phyloP scores from a whole-genome alignment of 2,888 invertebrate genomes.

The Linnaemya vulpina region DNA sequence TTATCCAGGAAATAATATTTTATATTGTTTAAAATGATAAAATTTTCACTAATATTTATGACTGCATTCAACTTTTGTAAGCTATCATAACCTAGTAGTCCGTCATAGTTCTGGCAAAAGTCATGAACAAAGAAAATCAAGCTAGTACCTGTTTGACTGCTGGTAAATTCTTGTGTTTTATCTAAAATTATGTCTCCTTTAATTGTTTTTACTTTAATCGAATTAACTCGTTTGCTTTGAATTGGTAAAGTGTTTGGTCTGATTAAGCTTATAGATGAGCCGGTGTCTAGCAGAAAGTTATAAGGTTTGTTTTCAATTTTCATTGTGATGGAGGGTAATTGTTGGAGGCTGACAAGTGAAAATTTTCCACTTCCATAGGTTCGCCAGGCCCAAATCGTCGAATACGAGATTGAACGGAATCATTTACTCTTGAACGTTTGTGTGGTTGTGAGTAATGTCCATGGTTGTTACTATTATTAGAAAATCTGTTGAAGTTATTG shows the following conservation, averaged over 20 bases:
- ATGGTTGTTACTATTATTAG: no score
- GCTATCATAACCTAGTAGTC: slow-evolving; percentile 8
- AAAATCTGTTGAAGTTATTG: no score
- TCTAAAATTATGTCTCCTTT: not conserved
- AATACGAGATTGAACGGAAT: no score
- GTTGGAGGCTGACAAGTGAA: no score
- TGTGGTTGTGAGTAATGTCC: no score
- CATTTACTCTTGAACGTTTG: slow-evolving; percentile 8
- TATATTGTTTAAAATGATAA: not conserved
- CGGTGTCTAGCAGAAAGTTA: not conserved
- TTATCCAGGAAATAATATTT: not conserved
- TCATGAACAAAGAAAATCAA: not conserved
- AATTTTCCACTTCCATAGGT: not conserved
- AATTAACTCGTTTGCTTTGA: not conserved
- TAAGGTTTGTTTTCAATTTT: not conserved
- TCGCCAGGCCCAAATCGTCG: slow-evolving; percentile 3
- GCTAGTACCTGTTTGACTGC: not conserved
- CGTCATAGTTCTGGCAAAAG: not conserved
- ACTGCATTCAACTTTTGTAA: slow-evolving; percentile 12
- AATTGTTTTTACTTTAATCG: slow-evolving; percentile 1
- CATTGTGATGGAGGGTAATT: no score
- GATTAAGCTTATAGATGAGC: not conserved
- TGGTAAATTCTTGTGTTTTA: not conserved
- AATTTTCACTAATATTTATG: no score
- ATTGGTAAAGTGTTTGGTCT: not conserved